Conservation (phyloP, 2,113 vertebrate genomes). For the Catharus minimus region DNA sequence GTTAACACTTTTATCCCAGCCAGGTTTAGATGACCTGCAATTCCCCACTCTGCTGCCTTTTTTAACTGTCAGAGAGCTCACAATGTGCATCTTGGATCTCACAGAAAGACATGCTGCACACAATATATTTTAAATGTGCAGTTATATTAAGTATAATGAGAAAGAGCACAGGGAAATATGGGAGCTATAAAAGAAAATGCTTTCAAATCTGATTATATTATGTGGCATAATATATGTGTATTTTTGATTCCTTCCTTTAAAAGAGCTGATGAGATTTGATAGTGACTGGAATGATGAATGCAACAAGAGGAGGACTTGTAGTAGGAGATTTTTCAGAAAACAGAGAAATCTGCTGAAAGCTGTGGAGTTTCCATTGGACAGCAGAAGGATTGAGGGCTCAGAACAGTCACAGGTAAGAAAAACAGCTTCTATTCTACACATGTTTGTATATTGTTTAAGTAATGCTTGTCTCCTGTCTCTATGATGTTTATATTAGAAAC, state of each 20-base stretch:
- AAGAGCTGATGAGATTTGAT: not conserved
- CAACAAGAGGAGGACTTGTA: not conserved
- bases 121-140: not conserved
- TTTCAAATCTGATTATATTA: not conserved
- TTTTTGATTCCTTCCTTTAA: not conserved
- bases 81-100: not conserved
- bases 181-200: not conserved
- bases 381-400: not conserved
- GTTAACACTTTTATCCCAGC: slow-evolving; percentile 17
- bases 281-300: rapidly evolving
- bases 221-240: not conserved
- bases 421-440: not conserved
- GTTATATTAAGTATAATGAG: not conserved
- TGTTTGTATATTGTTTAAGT: not conserved
- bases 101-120: not conserved
- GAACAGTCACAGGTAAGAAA: slow-evolving; percentile 33
- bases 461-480: not conserved
- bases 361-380: not conserved
- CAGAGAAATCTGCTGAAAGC: not conserved
- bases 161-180: not conserved
- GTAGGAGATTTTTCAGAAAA: not conserved
- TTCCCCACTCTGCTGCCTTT: not conserved
- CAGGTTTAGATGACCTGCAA: not conserved
- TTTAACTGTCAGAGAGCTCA: not conserved
- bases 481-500: not conserved